Evolutionary conservation across 2,113 vertebrate genomes (phyloP), one percentile per base, ranked within the genome.

Genomic region (Dipodomys spectabilis): DNA sequence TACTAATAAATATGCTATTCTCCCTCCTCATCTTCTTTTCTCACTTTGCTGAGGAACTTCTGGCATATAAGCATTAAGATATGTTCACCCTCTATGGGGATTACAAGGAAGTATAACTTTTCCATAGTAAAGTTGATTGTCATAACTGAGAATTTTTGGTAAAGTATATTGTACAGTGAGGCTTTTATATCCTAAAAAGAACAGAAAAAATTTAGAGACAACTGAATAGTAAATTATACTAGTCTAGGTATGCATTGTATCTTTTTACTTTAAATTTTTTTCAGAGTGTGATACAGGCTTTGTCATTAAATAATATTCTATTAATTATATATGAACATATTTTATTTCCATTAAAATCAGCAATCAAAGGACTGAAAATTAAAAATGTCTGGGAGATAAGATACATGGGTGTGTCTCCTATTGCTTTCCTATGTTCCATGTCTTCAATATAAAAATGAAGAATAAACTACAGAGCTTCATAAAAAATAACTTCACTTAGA

Each of bases 201-300:
- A 35, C n/a, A 72, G 49, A 85, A 81, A 12, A 81, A 87, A 79
- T 39, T 39, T 39, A 77, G n/a, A 92, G 65, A 78, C 86, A 88
- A 89, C 28, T 81, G 39, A 12, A 77, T 72, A 39, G 49, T n/a
- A 79, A 90, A 82, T 72, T 44, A 39, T 3, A 69, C 7, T 19
- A 85, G 2, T 13, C 12, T 57, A 67, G 1, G 0, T 77, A 74
- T 71, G 75, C 53, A 81, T 19, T 69, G 3, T 69, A 64, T 23
- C 44, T 23, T 86, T 62, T 9, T 13, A 67, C 91, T 82, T 64
- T 84, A 89, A 16, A 78, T 71, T 49, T 72, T 27, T 49, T 92
- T 77, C 77, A 23, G 73, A 13, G 13, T 57, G 53, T 13, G 53
- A 57, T 57, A 57, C 49, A 49, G 49, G 49, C 49, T 49, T 12